Evolutionary conservation across 1,140 invertebrate species (phyloP).

Genomic region (Ylistrum balloti): DNA sequence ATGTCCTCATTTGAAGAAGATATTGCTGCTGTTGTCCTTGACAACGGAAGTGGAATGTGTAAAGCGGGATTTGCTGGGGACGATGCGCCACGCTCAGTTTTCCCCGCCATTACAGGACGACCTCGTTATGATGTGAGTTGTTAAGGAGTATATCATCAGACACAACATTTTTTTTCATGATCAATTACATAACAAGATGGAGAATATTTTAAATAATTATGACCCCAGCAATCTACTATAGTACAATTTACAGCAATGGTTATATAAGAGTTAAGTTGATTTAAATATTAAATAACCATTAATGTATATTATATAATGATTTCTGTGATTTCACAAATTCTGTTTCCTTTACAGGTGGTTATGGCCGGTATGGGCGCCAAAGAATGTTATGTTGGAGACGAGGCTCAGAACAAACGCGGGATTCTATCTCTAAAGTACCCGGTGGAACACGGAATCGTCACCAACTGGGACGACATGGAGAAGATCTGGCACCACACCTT

Average conservation of each 20-base stretch:
- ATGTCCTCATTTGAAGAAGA: neutral
- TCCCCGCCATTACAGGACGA: neutral
- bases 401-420: conserved; percentile 88
- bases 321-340: neutral
- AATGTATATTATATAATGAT: too few relatives aligned
- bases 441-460: conserved; percentile 84
- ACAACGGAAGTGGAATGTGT: conserved; percentile 26
- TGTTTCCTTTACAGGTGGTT: conserved; percentile 45
- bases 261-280: too few relatives aligned
- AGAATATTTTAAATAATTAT: too few relatives aligned
- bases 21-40: neutral
- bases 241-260: too few relatives aligned
- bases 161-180: too few relatives aligned
- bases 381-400: conserved; percentile 83
- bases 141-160: neutral
- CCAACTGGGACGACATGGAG: conserved; percentile 89
- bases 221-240: too few relatives aligned
- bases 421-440: conserved; percentile 83
- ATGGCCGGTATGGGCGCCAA: conserved; percentile 84
- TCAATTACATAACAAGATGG: too few relatives aligned
- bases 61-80: conserved; percentile 27
- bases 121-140: neutral
- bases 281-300: too few relatives aligned
- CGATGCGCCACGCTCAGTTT: neutral
- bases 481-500: conserved; percentile 91